Evolutionary conservation across 2,113 vertebrate genomes (phyloP).

Genomic region (Myrmophylax atrothorax): DNA sequence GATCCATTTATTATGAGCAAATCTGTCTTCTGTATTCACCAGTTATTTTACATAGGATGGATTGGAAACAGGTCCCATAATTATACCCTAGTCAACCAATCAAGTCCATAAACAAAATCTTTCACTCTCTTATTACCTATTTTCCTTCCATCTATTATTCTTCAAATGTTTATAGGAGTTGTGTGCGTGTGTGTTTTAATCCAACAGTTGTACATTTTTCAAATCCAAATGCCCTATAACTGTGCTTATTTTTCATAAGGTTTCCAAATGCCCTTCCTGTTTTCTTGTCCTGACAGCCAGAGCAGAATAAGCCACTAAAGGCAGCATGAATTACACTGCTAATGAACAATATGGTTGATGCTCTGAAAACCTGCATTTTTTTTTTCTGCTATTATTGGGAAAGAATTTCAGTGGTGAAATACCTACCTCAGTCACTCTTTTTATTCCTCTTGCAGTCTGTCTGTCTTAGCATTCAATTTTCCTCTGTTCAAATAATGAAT

Average conservation of each 20-base stretch:
- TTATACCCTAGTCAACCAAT: conserved; percentile 52
- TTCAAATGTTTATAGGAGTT: conserved; percentile 31
- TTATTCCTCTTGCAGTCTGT: background rate
- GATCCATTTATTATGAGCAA: conserved; percentile 56
- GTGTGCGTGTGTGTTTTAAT: conserved; percentile 24
- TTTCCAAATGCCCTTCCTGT: conserved; percentile 41
- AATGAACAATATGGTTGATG: conserved; percentile 62
- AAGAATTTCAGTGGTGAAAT: conserved; percentile 23
- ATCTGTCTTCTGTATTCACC: conserved; percentile 42
- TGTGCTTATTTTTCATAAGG: conserved; percentile 4
- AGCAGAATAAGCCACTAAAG: conserved; percentile 37
- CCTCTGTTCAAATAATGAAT: background rate
- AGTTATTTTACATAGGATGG: conserved; percentile 72
- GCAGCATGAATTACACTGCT: conserved; percentile 54
- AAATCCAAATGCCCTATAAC: conserved; percentile 47
- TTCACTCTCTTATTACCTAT: conserved; percentile 58
- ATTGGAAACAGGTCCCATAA: conserved; percentile 61
- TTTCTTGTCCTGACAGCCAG: conserved; percentile 40
- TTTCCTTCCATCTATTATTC: conserved; percentile 61
- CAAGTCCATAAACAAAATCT: conserved; percentile 67
- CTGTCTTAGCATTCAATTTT: background rate
- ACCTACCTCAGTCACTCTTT: background rate
- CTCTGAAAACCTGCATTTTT: conserved; percentile 14
- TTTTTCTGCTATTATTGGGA: background rate
- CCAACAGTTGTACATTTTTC: conserved; percentile 25